These are phyloP conservation scores for Drosophila paranaensis DNA, from an alignment of 2,888 invertebrate genomes.

Conservation along the genomic window DNA sequence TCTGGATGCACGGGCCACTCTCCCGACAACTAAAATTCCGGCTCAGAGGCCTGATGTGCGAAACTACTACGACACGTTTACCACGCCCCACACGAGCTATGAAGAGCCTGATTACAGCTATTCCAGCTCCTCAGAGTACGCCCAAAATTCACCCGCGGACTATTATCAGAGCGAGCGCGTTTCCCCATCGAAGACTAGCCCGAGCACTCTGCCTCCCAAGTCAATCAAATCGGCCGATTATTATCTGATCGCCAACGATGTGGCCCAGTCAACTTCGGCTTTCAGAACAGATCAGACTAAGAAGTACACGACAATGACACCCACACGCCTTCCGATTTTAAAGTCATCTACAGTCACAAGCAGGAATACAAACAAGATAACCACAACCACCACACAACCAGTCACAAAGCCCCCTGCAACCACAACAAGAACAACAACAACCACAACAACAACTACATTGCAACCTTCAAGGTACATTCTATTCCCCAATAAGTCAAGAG, in stretches of 20 bases:
- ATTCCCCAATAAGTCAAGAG: conserved; percentile 19
- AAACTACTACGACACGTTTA: conserved; percentile 69
- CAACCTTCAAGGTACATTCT: conserved; percentile 58
- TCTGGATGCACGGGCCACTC: conserved; percentile 50
- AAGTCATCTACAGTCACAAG: conserved; percentile 37
- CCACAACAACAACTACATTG: conserved; percentile 22
- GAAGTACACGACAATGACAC: conserved; percentile 69
- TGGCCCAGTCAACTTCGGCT: conserved; percentile 22
- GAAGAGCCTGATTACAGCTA: conserved; percentile 63
- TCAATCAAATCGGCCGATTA: conserved; percentile 68
- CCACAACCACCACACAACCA: conserved; percentile 83
- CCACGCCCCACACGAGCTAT: conserved; percentile 45
- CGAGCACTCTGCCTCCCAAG: conserved; percentile 45
- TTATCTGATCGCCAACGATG: conserved; percentile 69
- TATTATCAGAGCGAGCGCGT: conserved; percentile 61
- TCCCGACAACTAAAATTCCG: conserved; percentile 58
- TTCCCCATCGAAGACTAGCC: conserved; percentile 10
- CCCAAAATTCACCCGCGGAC: conserved; percentile 52
- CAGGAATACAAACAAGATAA: conserved; percentile 69
- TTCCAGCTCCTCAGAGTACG: conserved; percentile 64
- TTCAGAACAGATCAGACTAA: conserved; percentile 27
- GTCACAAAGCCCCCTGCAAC: conserved; percentile 48
- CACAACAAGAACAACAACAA: conserved; percentile 31
- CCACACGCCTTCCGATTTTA: conserved; percentile 49
- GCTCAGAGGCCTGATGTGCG: conserved; percentile 57